A percentile compares a stretch with the other conserved stretches of the same genome.
These are phyloP conservation scores for sheep (Ovis aries) DNA, from an alignment of 2,113 vertebrate species.

Conservation along the genomic window DNA sequence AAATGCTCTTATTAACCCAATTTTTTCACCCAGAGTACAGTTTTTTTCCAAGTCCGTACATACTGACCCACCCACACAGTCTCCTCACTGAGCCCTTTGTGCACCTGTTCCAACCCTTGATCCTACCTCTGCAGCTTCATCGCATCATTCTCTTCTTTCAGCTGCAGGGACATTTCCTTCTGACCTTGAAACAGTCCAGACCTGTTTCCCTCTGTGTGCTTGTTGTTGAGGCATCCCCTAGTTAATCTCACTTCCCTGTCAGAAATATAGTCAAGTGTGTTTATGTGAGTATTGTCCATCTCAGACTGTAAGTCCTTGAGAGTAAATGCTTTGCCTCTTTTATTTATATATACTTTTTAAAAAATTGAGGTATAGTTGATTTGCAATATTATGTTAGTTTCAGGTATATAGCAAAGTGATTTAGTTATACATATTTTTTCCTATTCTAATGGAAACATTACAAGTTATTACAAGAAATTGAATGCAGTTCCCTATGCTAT, in stretches of 20 bases:
- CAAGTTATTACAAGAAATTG: neutral
- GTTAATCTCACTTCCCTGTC: neutral
- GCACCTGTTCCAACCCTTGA: neutral
- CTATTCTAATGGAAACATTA: neutral
- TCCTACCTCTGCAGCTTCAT: neutral
- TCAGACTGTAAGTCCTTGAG: neutral
- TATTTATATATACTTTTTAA: fast-evolving
- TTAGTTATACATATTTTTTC: neutral
- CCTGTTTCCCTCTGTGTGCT: neutral
- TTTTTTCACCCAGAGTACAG: neutral
- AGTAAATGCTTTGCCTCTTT: neutral
- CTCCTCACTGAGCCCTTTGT: neutral
- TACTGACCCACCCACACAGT: fast-evolving
- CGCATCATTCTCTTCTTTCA: neutral
- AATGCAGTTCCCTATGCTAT: neutral
- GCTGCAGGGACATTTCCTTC: neutral
- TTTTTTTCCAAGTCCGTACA: neutral
- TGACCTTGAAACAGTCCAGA: neutral
- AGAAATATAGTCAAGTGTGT: neutral
- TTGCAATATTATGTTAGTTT: neutral
- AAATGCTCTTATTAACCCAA: neutral
- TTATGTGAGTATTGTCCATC: fast-evolving
- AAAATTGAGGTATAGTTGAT: neutral
- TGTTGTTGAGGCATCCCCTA: neutral
- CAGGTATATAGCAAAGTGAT: neutral